Percentiles rank a stretch among this genome's conserved stretches.
Evolutionary conservation across 2,797 vertebrate genomes (phyloP).

Genomic region (Lepus townsendii): DNA sequence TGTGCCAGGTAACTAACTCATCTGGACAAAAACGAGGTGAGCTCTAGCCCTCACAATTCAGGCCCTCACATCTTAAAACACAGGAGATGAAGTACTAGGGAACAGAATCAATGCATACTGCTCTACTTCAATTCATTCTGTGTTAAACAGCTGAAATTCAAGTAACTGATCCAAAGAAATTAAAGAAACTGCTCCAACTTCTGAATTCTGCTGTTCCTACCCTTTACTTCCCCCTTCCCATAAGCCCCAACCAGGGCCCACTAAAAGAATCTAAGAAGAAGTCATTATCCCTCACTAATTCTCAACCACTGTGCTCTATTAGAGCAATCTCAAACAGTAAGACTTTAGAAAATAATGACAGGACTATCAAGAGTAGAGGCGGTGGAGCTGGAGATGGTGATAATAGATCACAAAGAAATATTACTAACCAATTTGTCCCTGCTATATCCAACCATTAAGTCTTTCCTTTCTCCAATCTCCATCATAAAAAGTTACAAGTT

Average conservation of each 20-base stretch:
- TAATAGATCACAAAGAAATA: not conserved
- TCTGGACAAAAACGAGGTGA: not conserved
- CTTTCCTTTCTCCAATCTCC: not conserved
- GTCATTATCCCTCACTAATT: slow-evolving; percentile 1
- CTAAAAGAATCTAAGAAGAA: slow-evolving; percentile 21
- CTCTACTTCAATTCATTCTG: not conserved
- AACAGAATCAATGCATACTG: not conserved
- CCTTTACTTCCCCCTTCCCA: not conserved
- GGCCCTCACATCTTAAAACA: not conserved
- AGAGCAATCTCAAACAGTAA: not conserved
- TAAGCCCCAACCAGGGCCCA: not conserved
- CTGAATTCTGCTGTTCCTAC: not conserved
- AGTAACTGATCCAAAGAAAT: not conserved
- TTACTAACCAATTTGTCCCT: slow-evolving; percentile 42
- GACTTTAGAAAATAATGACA: slow-evolving; percentile 49
- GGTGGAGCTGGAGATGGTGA: not conserved
- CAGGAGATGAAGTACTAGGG: not conserved
- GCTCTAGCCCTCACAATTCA: slow-evolving; percentile 1
- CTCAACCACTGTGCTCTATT: not conserved
- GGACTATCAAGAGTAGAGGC: not conserved
- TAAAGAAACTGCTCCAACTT: slow-evolving; percentile 31
- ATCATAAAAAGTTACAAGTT: not conserved
- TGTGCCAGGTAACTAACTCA: not conserved
- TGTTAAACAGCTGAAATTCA: not conserved
- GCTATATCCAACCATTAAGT: slow-evolving; percentile 8